Evolutionary conservation across 1,140 invertebrate genomes (phyloP).

Genomic region (Ceratina japonica): DNA sequence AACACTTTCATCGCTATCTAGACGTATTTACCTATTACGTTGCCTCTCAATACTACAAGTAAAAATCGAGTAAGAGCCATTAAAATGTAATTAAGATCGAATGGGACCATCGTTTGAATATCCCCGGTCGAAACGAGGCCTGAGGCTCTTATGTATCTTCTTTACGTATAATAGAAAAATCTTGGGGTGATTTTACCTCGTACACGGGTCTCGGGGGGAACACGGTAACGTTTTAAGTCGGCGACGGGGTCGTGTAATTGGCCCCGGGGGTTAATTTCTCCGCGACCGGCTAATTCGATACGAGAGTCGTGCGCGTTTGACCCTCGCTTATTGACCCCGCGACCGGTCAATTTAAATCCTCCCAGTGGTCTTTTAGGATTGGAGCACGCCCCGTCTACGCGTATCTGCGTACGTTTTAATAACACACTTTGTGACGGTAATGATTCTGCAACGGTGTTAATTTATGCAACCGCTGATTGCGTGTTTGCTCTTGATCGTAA

Average conservation of each 20-base stretch:
- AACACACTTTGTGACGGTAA: neutral
- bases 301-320: conserved; percentile 56
- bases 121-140: too few relatives aligned
- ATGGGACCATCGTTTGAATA: too few relatives aligned
- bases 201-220: too few relatives aligned
- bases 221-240: neutral
- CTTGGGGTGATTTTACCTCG: too few relatives aligned
- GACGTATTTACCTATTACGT: neutral
- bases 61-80: too few relatives aligned
- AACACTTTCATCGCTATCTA: conserved; percentile 78
- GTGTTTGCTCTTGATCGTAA: neutral
- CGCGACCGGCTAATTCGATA: conserved; percentile 60
- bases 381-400: neutral
- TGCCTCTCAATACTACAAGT: too few relatives aligned
- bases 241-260: conserved; percentile 46
- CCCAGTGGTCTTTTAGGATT: conserved; percentile 14
- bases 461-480: neutral
- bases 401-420: neutral
- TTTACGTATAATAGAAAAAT: too few relatives aligned
- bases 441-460: neutral
- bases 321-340: conserved; percentile 54
- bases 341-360: conserved; percentile 39
- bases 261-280: conserved; percentile 59
- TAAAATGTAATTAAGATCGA: too few relatives aligned
- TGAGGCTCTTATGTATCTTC: too few relatives aligned